Base-by-base conservation (phyloP, 2,797 vertebrate genomes). In the Falco rusticolus region DNA sequence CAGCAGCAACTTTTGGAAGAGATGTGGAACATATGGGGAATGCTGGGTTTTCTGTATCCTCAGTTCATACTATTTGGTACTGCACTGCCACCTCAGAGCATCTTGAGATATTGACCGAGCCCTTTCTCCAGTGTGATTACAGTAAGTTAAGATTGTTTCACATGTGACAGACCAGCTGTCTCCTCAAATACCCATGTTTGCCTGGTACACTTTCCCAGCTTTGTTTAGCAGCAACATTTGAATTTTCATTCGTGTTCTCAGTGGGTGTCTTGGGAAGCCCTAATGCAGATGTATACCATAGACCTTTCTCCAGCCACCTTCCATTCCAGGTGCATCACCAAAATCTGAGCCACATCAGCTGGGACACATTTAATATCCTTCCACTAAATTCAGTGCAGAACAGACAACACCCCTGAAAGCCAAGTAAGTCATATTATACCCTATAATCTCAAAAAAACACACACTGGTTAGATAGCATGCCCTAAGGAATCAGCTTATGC, bases 11-110 rank as follows among this genome's bases (percentile, higher is more conserved):
- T 77, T 90, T 85, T 51, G 87, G 71, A 95, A 87, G 78, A 87
- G 16, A 37, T 57, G 45, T 31, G 48, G n/a, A 82, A 24, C 31
- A 25, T 12, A 20, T 2, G 22, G 19, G 47, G 34, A 60, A 43
- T 13, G 11, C 15, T 61, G 21, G 4, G 29, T 81, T 13, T 43
- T 68, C 56, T 69, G 14, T 26, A 19, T 47, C 48, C 41, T 87
- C 0, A 0, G 16, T 80, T 87, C 10, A 6, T 33, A 15, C 6
- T 34, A 1, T 34, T 51, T 54, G 11, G 22, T 50, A 68, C 13
- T 54, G 34, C 10, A 43, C 15, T 87, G 47, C 45, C 33, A 31
- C 5, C n/a, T 28, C 29, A 75, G 37, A 54, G 11, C 1, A 2
- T 16, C 18, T 69, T 43, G 24, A 51, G 72, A 15, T 39, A 47